These are phyloP conservation scores for Malachius bipustulatus DNA, from an alignment of 2,888 invertebrate genomes.

Conservation along the genomic window DNA sequence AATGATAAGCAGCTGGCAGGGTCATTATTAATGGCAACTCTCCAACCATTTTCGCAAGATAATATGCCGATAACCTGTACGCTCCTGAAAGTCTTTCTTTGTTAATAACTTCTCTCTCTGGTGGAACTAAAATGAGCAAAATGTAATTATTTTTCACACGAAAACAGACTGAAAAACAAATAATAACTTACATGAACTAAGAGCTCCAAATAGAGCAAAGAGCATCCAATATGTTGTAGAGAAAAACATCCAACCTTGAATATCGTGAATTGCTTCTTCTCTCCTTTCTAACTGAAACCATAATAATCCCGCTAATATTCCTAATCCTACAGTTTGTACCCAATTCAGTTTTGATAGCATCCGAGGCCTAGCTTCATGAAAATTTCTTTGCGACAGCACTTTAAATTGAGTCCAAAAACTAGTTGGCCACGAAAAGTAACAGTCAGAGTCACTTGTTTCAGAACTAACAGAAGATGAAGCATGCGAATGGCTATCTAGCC, in stretches of 20 bases:
- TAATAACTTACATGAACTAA: slow-evolving; percentile 59
- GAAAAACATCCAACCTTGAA: slow-evolving; percentile 78
- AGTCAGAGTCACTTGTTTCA: slow-evolving; percentile 46
- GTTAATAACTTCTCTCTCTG: slow-evolving; percentile 66
- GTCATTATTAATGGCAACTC: slow-evolving; percentile 65
- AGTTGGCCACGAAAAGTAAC: slow-evolving; percentile 58
- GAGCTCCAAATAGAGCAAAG: slow-evolving; percentile 64
- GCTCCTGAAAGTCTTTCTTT: slow-evolving; percentile 69
- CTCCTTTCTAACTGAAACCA: slow-evolving; percentile 69
- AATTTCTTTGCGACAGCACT: slow-evolving; percentile 62
- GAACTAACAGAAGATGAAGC: slow-evolving; percentile 52
- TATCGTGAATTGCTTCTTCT: slow-evolving; percentile 63
- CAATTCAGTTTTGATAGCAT: slow-evolving; percentile 68
- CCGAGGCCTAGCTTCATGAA: slow-evolving; percentile 59
- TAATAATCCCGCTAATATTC: slow-evolving; percentile 58
- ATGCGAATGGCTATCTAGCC: slow-evolving; percentile 59
- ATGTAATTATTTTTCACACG: slow-evolving; percentile 4
- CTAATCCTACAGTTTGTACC: slow-evolving; percentile 62
- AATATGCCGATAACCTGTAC: slow-evolving; percentile 68
- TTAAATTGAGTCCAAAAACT: slow-evolving; percentile 68
- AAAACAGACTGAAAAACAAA: slow-evolving; percentile 6
- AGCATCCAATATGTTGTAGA: slow-evolving; percentile 75
- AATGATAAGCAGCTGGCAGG: slow-evolving; percentile 61
- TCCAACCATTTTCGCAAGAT: slow-evolving; percentile 70
- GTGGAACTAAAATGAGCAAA: slow-evolving; percentile 50